phyloP scores from a whole-genome alignment of 2,888 invertebrate species.

The Spisula solida region DNA sequence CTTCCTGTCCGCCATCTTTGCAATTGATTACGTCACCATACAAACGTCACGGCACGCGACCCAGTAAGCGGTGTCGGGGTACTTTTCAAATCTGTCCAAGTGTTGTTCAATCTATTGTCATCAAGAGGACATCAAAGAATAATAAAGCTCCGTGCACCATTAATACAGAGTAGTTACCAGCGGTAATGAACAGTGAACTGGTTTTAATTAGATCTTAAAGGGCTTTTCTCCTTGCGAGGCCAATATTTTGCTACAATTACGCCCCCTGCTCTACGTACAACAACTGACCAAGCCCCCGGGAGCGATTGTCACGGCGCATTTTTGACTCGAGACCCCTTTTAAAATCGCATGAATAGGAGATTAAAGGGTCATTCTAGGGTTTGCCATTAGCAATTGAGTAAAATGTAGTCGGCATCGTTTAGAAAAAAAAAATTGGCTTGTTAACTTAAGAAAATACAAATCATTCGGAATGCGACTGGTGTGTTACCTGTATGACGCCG shows the following conservation, averaged over 20 bases:
- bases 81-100: slow-evolving; percentile 65
- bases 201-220: slow-evolving; percentile 76
- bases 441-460: slow-evolving; percentile 69
- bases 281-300: slow-evolving; percentile 60
- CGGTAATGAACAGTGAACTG: slow-evolving; percentile 74
- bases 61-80: slow-evolving; percentile 62
- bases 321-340: slow-evolving; percentile 67
- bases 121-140: slow-evolving; percentile 71
- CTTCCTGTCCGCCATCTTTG: slow-evolving; percentile 70
- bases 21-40: slow-evolving; percentile 70
- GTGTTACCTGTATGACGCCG: slow-evolving; percentile 43
- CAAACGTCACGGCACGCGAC: slow-evolving; percentile 75
- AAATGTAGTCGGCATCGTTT: slow-evolving; percentile 66
- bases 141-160: slow-evolving; percentile 73
- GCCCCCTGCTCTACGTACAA: slow-evolving; percentile 68
- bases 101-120: slow-evolving; percentile 71
- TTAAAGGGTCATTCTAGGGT: slow-evolving; percentile 72
- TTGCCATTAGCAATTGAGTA: slow-evolving; percentile 71
- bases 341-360: slow-evolving; percentile 71
- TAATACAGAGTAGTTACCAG: slow-evolving; percentile 69
- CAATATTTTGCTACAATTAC: slow-evolving; percentile 73
- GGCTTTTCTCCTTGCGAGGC: slow-evolving; percentile 63
- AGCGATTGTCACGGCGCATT: slow-evolving; percentile 62
- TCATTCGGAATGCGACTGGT: slow-evolving; percentile 53
- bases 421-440: slow-evolving; percentile 74